Conservation (phyloP, 2,888 invertebrate species). For the Cylindroiulus punctatus region DNA sequence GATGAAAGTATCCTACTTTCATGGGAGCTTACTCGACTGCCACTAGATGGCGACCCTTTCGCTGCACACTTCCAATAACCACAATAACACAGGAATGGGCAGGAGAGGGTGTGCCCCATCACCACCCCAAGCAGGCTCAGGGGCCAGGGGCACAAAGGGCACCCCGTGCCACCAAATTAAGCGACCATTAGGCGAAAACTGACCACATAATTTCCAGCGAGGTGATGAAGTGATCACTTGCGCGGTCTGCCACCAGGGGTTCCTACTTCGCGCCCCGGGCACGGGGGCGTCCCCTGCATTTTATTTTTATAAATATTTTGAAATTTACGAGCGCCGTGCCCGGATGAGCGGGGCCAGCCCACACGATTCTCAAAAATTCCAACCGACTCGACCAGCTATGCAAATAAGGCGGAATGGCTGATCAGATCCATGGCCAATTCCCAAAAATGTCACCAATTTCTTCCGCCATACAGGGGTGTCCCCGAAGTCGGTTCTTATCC, state of each 20-base stretch:
- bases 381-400: not conserved
- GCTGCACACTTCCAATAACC: too few relatives aligned
- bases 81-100: not conserved
- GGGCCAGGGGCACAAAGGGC: slow-evolving; percentile 3
- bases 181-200: not conserved
- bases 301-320: slow-evolving; percentile 1
- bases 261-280: not conserved
- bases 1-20: too few relatives aligned
- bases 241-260: not conserved
- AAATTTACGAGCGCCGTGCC: slow-evolving; percentile 29
- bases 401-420: not conserved
- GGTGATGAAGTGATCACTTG: slow-evolving; percentile 14
- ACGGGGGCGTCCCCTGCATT: not conserved
- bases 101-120: not conserved
- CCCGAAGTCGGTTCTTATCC: not conserved
- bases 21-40: too few relatives aligned
- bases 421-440: too few relatives aligned
- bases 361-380: not conserved
- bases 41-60: too few relatives aligned
- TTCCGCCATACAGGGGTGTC: not conserved
- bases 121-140: not conserved
- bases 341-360: slow-evolving; percentile 10
- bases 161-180: not conserved
- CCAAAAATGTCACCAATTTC: not conserved
- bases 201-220: not conserved